A percentile compares a stretch with the other conserved stretches of the same genome.
These are phyloP conservation scores for Mycalesis mineus DNA, from an alignment of 2,888 invertebrate species.

Conservation along the genomic window DNA sequence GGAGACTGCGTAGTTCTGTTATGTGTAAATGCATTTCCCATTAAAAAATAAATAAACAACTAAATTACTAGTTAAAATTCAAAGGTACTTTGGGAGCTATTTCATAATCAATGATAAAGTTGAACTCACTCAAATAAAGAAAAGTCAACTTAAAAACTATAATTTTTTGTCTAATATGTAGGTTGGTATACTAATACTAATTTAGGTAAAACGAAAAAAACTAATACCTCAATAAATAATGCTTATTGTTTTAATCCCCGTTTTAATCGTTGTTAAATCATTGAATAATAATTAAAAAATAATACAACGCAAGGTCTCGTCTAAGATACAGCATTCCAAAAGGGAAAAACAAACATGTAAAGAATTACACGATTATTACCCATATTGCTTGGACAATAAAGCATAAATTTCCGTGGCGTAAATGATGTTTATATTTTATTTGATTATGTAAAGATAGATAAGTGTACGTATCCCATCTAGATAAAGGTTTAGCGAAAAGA, in stretches of 20 bases:
- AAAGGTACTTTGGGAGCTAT: too few relatives aligned
- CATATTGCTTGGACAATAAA: background rate
- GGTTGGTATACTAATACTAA: too few relatives aligned
- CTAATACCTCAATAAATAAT: constrained; percentile 8
- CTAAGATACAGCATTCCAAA: constrained; percentile 7
- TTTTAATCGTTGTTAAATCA: constrained; percentile 10
- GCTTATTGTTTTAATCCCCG: constrained; percentile 7
- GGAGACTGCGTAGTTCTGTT: too few relatives aligned
- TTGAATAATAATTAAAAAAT: constrained; percentile 9
- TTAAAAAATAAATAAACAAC: too few relatives aligned
- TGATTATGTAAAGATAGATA: constrained; percentile 10
- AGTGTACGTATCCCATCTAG: constrained; percentile 22
- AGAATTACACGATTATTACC: background rate
- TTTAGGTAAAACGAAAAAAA: background rate
- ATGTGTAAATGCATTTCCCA: too few relatives aligned
- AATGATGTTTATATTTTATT: background rate
- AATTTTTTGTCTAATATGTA: too few relatives aligned
- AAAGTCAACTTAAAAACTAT: too few relatives aligned
- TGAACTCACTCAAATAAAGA: too few relatives aligned
- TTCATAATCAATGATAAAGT: too few relatives aligned
- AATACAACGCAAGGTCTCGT: background rate
- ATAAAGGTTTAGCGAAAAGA: constrained; percentile 35
- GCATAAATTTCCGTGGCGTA: background rate
- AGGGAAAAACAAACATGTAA: background rate
- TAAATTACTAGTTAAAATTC: too few relatives aligned